Evolutionary conservation across 1,140 invertebrate species (phyloP), one percentile per base, ranked within the genome.

Genomic region (Drosophila navojoa): DNA sequence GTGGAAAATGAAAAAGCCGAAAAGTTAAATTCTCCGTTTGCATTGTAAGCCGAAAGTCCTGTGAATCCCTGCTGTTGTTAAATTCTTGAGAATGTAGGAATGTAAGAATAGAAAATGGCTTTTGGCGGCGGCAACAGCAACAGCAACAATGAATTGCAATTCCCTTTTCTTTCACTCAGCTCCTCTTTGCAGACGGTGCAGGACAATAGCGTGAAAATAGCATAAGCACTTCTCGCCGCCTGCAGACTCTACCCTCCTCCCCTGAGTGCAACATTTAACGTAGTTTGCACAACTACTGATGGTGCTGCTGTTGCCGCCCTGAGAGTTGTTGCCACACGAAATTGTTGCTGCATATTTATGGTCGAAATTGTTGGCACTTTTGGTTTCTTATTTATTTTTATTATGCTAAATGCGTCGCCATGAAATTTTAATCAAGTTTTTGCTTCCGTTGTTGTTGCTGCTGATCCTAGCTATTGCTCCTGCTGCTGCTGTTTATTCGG

Each of bases 351-450:
- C 64, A 72, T 69, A 77, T 73, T 77, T 69, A 42, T 53, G 40
- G 35, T 50, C 15, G 22, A 55, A 35, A 13, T 22, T 38, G 13
- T 55, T 55, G 53, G 22, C 19, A 35, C 22, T 16, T 47, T 63
- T 45, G 9, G 29, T 50, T 60, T 47, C 62, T 25, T 32, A 25
- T 50, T 49, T 57, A 58, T 58, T 53, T 63, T 63, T 45, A 25
- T 59, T 72, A 44, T 73, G 70, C 35, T 69, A 69, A 77, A 75
- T 76, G 73, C 69, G 67, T 79, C 73, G 73, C 73, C 63, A 79
- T 79, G 68, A 79, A 79, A 79, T 79, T 79, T 76, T 79, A 79
- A 79, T 79, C 76, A 79, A 79, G 72, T 78, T 68, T 59, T 59
- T 40, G 16, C 70, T 73, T 76, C 70, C 70, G 70, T 61, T 68